These are phyloP conservation scores for Acanthurus lineatus DNA, from an alignment of 2,797 vertebrate species.

Conservation along the genomic window DNA sequence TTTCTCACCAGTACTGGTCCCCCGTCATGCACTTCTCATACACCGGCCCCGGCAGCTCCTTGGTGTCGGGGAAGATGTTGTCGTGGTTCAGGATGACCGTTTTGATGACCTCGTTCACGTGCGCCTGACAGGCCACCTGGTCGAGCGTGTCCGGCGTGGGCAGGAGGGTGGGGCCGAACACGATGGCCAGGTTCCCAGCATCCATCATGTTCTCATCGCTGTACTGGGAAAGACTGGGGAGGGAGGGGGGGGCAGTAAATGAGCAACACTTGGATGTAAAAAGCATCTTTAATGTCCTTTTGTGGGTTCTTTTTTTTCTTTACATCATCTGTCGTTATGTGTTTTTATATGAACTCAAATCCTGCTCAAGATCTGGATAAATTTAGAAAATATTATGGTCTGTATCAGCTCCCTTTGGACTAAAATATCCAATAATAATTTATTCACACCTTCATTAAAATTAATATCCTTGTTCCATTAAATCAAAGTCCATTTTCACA, in stretches of 20 bases:
- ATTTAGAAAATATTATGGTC: too few species aligned
- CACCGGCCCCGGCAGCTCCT: conserved; percentile 96
- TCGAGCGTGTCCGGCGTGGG: conserved; percentile 97
- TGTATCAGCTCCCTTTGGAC: too few species aligned
- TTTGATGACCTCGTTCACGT: conserved; percentile 98
- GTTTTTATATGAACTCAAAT: too few species aligned
- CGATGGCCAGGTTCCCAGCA: conserved; percentile 97
- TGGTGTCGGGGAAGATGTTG: conserved; percentile 96
- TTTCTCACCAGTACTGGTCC: conserved; percentile 95
- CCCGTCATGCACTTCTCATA: conserved; percentile 99
- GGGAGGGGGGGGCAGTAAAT: background rate
- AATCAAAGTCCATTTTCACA: too few species aligned
- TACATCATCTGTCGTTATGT: too few species aligned
- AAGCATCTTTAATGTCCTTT: too few species aligned
- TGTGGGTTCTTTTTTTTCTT: too few species aligned
- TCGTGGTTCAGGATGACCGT: conserved; percentile 99
- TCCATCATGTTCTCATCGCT: conserved; percentile 99
- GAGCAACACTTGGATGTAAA: too few species aligned
- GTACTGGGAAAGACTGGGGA: conserved; percentile 94
- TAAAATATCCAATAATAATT: too few species aligned
- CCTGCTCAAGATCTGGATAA: too few species aligned
- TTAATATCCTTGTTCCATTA: too few species aligned
- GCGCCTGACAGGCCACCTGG: conserved; percentile 98
- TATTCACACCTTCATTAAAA: too few species aligned
- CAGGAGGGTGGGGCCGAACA: conserved; percentile 97